A percentile compares a stretch with the other conserved stretches of the same genome.
phyloP scores from a whole-genome alignment of 2,888 invertebrate species.

The Ormyrus labotus region DNA sequence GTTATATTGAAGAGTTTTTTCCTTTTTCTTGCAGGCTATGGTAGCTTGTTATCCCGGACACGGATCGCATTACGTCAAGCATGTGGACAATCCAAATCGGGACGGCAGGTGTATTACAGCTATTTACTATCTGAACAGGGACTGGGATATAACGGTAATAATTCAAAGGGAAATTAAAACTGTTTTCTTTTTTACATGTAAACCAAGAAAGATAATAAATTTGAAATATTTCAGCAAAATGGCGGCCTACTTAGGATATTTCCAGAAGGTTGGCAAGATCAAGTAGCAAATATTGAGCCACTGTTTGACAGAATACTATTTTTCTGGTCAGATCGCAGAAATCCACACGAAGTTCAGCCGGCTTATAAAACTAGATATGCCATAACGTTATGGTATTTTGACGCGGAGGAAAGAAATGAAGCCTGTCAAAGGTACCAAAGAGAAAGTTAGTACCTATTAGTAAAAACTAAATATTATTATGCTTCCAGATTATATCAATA shows the following conservation, averaged over 20 bases:
- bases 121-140: conserved; percentile 96
- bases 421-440: conserved; percentile 81
- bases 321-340: conserved; percentile 98
- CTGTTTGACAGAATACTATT: conserved; percentile 94
- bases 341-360: conserved; percentile 98
- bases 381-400: conserved; percentile 95
- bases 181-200: not conserved
- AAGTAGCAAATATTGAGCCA: conserved; percentile 94
- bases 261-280: conserved; percentile 89
- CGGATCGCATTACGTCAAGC: conserved; percentile 96
- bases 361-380: conserved; percentile 92
- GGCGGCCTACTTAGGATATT: conserved; percentile 95
- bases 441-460: conserved; percentile 75
- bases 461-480: conserved; percentile 33
- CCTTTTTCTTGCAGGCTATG: conserved; percentile 89
- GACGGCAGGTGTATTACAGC: conserved; percentile 98
- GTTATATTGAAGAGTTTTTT: not conserved
- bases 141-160: conserved; percentile 90
- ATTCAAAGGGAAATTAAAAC: conserved; percentile 58
- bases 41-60: conserved; percentile 98
- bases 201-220: not conserved
- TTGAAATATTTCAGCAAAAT: conserved; percentile 71
- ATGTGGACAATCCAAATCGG: conserved; percentile 97
- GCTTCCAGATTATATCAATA: not conserved
- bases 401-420: conserved; percentile 87